phyloP scores from a whole-genome alignment of 2,113 vertebrate genomes.

The Turdus rufiventris region DNA sequence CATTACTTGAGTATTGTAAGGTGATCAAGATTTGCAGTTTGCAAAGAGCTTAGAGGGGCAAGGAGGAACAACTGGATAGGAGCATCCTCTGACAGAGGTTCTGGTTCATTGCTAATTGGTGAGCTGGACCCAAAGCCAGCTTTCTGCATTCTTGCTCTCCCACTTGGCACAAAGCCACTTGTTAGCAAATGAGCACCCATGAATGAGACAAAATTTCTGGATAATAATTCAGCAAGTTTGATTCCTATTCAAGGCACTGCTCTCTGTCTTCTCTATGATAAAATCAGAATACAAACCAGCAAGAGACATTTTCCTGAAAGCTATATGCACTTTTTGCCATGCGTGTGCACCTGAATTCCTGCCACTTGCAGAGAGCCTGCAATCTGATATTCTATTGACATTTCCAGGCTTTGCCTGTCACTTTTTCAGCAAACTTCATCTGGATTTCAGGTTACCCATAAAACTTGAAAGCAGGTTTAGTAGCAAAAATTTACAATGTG shows the following conservation, averaged over 20 bases:
- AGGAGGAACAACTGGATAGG: background rate
- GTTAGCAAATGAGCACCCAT: background rate
- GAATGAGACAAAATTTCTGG: background rate
- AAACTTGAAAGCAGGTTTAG: slow-evolving; percentile 20
- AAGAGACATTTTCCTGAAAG: background rate
- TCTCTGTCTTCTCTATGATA: background rate
- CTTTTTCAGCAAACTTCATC: background rate
- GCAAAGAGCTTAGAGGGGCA: background rate
- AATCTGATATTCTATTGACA: background rate
- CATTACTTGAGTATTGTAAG: fast-evolving
- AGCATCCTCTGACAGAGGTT: background rate
- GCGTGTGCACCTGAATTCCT: background rate
- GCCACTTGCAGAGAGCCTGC: background rate
- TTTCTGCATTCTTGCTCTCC: background rate
- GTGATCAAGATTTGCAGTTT: no score
- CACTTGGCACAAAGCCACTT: background rate
- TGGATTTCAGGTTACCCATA: slow-evolving; percentile 15
- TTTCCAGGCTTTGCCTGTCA: background rate
- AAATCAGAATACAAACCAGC: background rate
- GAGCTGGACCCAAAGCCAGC: background rate
- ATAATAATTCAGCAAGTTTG: background rate
- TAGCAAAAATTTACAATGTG: slow-evolving; percentile 34
- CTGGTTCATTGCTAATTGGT: background rate
- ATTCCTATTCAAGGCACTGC: background rate
- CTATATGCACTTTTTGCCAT: background rate